Evolutionary conservation across 2,113 vertebrate genomes (phyloP).

Genomic region (Oreochromis spilurus): DNA sequence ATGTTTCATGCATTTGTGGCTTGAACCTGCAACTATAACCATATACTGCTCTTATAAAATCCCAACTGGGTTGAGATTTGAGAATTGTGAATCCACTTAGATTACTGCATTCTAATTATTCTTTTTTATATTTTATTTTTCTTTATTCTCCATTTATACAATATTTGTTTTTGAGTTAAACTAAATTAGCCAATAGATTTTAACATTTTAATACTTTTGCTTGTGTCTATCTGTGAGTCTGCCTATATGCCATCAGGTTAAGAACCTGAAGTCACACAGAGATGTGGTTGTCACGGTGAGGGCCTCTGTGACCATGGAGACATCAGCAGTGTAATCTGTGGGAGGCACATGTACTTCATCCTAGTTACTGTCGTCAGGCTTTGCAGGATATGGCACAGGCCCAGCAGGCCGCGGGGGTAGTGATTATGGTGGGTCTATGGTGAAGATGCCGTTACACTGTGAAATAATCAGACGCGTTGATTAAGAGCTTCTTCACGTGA

Average conservation of each 20-base stretch:
- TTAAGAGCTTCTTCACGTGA: constrained; percentile 3
- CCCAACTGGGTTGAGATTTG: neutral
- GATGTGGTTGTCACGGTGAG: constrained; percentile 43
- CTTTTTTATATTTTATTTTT: neutral
- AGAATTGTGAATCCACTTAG: neutral
- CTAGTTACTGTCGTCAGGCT: constrained; percentile 47
- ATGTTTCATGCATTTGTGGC: neutral
- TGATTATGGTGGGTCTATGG: constrained; percentile 47
- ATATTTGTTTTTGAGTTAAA: neutral
- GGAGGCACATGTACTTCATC: constrained; percentile 57
- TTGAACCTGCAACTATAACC: neutral
- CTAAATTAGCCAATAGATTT: neutral
- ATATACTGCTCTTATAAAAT: neutral
- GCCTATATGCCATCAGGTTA: constrained; percentile 2
- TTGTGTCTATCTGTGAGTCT: constrained; percentile 9
- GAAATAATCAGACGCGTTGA: constrained; percentile 45
- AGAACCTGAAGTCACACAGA: constrained; percentile 36
- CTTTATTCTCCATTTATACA: neutral
- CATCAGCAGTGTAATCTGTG: constrained; percentile 45
- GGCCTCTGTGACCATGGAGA: constrained; percentile 54
- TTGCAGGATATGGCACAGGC: constrained; percentile 57
- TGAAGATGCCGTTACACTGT: constrained; percentile 44
- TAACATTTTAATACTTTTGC: neutral
- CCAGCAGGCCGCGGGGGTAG: constrained; percentile 49
- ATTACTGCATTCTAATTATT: neutral